phyloP scores from a whole-genome alignment of 2,113 vertebrate species.

The Mormyrus lacerda region DNA sequence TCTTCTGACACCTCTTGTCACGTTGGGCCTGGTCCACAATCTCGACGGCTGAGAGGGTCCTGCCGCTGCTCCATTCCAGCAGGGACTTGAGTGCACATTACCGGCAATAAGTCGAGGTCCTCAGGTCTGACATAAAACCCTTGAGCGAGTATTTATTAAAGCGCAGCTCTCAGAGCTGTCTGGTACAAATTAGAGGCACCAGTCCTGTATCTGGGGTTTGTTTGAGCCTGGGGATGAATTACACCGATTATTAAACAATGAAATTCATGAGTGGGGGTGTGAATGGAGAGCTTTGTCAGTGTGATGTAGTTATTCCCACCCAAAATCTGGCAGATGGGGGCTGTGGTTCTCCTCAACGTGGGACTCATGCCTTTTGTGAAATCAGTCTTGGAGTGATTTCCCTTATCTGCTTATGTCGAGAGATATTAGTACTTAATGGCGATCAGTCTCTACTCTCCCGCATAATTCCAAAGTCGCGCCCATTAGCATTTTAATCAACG shows the following conservation, averaged over 20 bases:
- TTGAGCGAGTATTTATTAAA: slow-evolving; percentile 11
- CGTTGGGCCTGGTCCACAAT: neutral
- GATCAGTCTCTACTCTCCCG: neutral
- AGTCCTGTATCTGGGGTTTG: neutral
- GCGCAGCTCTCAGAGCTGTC: neutral
- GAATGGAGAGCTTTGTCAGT: neutral
- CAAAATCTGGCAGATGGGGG: neutral
- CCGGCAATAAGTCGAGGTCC: neutral
- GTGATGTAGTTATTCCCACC: slow-evolving; percentile 18
- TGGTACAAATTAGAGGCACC: neutral
- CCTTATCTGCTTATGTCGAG: slow-evolving; percentile 14
- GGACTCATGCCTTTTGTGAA: slow-evolving; percentile 9
- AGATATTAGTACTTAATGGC: slow-evolving; percentile 24
- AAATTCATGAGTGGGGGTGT: neutral
- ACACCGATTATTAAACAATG: slow-evolving; percentile 9
- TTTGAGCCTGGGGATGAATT: neutral
- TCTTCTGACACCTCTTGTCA: neutral
- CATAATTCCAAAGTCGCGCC: slow-evolving; percentile 8
- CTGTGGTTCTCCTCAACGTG: neutral
- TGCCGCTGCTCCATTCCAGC: neutral
- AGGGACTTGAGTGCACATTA: neutral
- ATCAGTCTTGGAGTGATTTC: slow-evolving; percentile 10
- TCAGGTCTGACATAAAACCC: slow-evolving; percentile 1
- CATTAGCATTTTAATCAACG: slow-evolving; percentile 19
- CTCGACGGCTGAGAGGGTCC: neutral